Base-by-base conservation (phyloP, 2,888 invertebrate species). In the Zygothrica quintamaculata region DNA sequence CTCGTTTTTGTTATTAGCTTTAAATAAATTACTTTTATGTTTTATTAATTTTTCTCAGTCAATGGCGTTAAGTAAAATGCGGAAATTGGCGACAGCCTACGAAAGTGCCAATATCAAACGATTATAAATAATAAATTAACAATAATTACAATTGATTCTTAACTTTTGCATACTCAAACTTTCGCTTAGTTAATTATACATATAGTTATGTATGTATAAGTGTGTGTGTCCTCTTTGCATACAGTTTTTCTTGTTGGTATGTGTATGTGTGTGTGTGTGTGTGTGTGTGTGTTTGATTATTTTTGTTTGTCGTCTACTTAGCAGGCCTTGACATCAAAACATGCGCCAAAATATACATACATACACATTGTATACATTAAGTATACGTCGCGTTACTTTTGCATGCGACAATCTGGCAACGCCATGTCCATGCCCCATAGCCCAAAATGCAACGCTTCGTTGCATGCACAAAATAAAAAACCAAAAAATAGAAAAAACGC, bases 371-470 rank as follows among this genome's bases (percentile, higher is more conserved):
- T 22, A 22, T 50, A n/a, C n/a, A 58, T 65, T 61, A 70, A 66
- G 84, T 61, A 70, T 84, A 77, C 84, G 81, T 22, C 53, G 56
- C 57, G 26, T 43, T 47, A 43, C 18, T 29, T n/a, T n/a, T 29
- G 26, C 37, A 29, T 36, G 51, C 56, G 57, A 46, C 69, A 48
- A 50, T 87, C 82, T 87, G 82, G 82, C 87, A 87, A 82, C 82
- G 51, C 80, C 52, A 58, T 60, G 37, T 65, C 73, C 67, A 59
- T 51, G 59, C 56, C 61, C 69, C 58, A 64, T 68, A 74, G 65
- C 84, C 86, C 64, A 85, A 84, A 84, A 85, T 87, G 84, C 71
- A 85, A 84, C 87, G 82, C 82, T 84, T 85, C 77, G 82, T 26
- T 84, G 82, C 86, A 65, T 85, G 81, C 56, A 61, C 84, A 80